These are phyloP conservation scores for Chesias legatella DNA, from an alignment of 2,888 invertebrate genomes.

Conservation along the genomic window DNA sequence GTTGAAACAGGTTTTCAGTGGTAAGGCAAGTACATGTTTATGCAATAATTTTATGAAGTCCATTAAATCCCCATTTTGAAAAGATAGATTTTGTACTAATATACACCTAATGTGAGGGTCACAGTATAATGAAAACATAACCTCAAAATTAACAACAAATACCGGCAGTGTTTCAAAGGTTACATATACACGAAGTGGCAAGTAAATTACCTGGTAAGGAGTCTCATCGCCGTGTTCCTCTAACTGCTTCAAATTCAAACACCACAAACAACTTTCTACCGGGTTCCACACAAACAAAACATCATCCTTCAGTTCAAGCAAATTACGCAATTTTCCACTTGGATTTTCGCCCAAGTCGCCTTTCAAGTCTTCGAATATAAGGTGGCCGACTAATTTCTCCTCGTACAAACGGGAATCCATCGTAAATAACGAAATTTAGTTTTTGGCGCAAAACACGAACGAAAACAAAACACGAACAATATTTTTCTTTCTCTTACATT, in stretches of 20 bases:
- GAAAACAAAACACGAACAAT: conserved; percentile 17
- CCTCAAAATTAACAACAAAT: conserved; percentile 25
- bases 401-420: conserved; percentile 82
- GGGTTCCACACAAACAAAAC: conserved; percentile 85
- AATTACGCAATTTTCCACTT: conserved; percentile 80
- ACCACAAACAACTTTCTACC: conserved; percentile 82
- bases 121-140: conserved; percentile 27
- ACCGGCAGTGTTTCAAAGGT: conserved; percentile 8
- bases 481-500: too few species aligned
- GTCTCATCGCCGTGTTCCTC: conserved; percentile 72
- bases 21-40: too few species aligned
- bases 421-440: conserved; percentile 33
- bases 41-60: too few species aligned
- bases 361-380: conserved; percentile 81
- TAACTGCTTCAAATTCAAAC: conserved; percentile 79
- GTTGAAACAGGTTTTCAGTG: too few species aligned
- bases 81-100: background rate
- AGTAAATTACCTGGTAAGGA: conserved; percentile 79
- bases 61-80: background rate
- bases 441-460: conserved; percentile 38
- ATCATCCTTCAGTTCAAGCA: conserved; percentile 83
- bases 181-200: conserved; percentile 3
- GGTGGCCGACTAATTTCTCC: conserved; percentile 79
- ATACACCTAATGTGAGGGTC: too few species aligned
- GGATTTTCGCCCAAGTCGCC: conserved; percentile 73